These are phyloP conservation scores for Remorina albescens DNA, from an alignment of 2,797 vertebrate species.

Conservation along the genomic window DNA sequence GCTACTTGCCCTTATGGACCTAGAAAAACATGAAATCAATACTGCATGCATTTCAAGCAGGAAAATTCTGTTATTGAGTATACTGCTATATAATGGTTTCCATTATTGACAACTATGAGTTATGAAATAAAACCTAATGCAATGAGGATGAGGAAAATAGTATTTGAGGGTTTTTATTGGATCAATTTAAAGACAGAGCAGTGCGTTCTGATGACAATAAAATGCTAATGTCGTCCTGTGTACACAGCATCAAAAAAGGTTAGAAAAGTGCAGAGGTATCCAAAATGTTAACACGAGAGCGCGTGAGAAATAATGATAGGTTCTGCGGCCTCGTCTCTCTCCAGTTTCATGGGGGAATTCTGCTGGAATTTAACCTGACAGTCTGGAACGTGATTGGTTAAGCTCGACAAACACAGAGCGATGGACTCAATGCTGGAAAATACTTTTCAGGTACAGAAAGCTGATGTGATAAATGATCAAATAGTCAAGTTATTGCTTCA, in stretches of 20 bases:
- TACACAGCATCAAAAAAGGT: slow-evolving; percentile 58
- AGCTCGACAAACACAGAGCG: slow-evolving; percentile 27
- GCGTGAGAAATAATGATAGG: slow-evolving; percentile 39
- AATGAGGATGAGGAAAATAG: slow-evolving; percentile 84
- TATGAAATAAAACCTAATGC: slow-evolving; percentile 86
- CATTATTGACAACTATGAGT: slow-evolving; percentile 85
- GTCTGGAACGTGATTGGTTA: slow-evolving; percentile 27
- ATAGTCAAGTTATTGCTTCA: slow-evolving; percentile 18
- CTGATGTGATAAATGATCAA: slow-evolving; percentile 29
- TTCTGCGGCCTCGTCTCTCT: slow-evolving; percentile 27
- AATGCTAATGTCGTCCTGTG: slow-evolving; percentile 73
- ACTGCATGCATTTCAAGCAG: slow-evolving; percentile 85
- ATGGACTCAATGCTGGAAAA: slow-evolving; percentile 17
- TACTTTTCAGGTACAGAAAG: slow-evolving; percentile 13
- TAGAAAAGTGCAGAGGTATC: slow-evolving; percentile 73
- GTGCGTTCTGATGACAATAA: slow-evolving; percentile 77
- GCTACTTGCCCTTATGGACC: slow-evolving; percentile 85
- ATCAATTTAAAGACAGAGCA: slow-evolving; percentile 77
- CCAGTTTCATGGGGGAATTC: slow-evolving; percentile 30
- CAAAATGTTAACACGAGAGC: slow-evolving; percentile 59
- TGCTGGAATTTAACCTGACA: slow-evolving; percentile 42
- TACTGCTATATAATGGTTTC: slow-evolving; percentile 84
- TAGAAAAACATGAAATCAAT: slow-evolving; percentile 88
- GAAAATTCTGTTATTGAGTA: slow-evolving; percentile 85
- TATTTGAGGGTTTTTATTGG: slow-evolving; percentile 83